Conservation (phyloP, 2,113 vertebrate species). For the Anhinga rufa region DNA sequence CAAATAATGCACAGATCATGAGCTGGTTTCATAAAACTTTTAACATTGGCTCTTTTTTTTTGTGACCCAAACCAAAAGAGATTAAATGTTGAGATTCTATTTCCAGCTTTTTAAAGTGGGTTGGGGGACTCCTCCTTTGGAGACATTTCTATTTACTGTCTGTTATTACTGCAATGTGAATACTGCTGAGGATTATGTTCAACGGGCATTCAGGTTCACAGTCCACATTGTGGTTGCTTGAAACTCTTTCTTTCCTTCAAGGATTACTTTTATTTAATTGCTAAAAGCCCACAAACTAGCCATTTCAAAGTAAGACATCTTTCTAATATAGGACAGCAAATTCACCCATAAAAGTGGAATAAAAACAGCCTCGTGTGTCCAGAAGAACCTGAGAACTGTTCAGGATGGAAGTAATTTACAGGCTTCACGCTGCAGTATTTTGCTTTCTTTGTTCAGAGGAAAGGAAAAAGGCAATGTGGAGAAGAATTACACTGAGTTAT, state of each 20-base stretch:
- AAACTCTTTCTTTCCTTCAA: not conserved
- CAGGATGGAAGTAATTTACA: not conserved
- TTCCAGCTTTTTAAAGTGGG: not conserved
- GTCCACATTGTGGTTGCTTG: not conserved
- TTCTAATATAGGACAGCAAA: not conserved
- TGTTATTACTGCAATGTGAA: not conserved
- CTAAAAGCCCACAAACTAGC: not conserved
- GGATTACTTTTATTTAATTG: slow-evolving; percentile 13
- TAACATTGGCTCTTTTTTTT: not conserved
- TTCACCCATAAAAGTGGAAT: not conserved
- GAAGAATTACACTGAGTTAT: not conserved
- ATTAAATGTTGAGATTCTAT: not conserved
- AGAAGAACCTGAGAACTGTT: not conserved
- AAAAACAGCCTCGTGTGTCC: not conserved
- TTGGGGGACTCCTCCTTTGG: not conserved
- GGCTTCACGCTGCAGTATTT: not conserved
- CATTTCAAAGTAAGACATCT: not conserved
- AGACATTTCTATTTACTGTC: not conserved
- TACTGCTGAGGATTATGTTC: not conserved
- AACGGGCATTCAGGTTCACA: not conserved
- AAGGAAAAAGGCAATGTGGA: not conserved
- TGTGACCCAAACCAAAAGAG: not conserved
- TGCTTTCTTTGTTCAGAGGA: not conserved
- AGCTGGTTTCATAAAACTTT: not conserved
- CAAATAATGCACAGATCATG: not conserved